These are phyloP conservation scores for Pantherophis guttatus DNA, from an alignment of 2,113 vertebrate genomes.

Conservation along the genomic window DNA sequence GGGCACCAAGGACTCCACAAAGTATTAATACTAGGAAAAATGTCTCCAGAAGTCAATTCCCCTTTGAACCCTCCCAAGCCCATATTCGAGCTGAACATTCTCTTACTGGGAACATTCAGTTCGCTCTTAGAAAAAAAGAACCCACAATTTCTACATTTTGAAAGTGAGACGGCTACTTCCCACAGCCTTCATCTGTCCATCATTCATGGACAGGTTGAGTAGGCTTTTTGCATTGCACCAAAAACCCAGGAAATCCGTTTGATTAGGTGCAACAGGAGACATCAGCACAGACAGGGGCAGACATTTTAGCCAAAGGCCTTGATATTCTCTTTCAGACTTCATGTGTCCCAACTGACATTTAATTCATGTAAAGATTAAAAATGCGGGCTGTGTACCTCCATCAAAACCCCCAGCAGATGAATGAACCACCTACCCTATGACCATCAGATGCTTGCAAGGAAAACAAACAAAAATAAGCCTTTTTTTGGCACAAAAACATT, in stretches of 20 bases:
- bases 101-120: not conserved
- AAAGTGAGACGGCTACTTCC: not conserved
- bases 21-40: not conserved
- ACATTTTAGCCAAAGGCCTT: slow-evolving; percentile 14
- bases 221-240: not conserved
- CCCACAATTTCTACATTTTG: not conserved
- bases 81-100: not conserved
- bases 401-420: slow-evolving; percentile 58
- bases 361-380: not conserved
- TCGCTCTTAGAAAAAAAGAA: not conserved
- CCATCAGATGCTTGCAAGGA: slow-evolving; percentile 65
- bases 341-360: not conserved
- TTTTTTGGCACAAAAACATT: slow-evolving; percentile 57
- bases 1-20: not conserved
- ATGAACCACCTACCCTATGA: slow-evolving; percentile 60
- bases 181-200: not conserved
- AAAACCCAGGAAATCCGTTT: not conserved
- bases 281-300: not conserved
- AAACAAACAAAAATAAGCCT: slow-evolving; percentile 59
- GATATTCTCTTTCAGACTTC: not conserved
- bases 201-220: not conserved
- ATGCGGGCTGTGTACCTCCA: slow-evolving; percentile 34
- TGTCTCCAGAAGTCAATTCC: not conserved
- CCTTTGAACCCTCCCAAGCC: not conserved
- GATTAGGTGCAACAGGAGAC: not conserved